Conservation (phyloP, 1,140 invertebrate species). For the Bacillus rossius region DNA sequence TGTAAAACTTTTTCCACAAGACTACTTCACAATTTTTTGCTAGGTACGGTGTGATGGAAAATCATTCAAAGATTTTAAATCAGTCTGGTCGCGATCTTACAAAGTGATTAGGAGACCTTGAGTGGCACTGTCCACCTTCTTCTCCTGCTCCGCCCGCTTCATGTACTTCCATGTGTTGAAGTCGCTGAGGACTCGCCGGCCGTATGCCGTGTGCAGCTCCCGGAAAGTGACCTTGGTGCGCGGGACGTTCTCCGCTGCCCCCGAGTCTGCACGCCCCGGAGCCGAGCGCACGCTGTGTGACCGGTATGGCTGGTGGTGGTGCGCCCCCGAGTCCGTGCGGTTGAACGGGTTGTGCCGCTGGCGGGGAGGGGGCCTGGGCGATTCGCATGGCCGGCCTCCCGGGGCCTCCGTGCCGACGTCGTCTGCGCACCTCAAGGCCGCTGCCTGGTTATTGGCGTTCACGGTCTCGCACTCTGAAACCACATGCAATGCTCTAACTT, state of each 20-base stretch:
- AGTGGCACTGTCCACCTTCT: background rate
- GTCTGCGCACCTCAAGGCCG: background rate
- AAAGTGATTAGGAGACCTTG: constrained; percentile 10
- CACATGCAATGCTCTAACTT: background rate
- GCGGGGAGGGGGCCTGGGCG: constrained; percentile 57
- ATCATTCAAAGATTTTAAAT: too few species aligned
- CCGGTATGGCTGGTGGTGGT: constrained; percentile 40
- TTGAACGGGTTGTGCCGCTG: constrained; percentile 67
- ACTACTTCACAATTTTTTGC: too few species aligned
- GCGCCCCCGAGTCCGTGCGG: constrained; percentile 29
- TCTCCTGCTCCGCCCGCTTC: constrained; percentile 27
- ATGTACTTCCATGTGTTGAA: constrained; percentile 58
- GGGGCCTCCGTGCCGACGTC: background rate
- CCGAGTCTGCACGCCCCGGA: constrained; percentile 44
- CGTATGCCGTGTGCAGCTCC: constrained; percentile 62
- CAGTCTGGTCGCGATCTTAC: background rate
- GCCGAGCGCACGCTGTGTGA: constrained; percentile 51
- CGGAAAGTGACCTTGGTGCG: constrained; percentile 58
- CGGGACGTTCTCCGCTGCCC: constrained; percentile 5
- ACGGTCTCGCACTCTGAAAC: constrained; percentile 3
- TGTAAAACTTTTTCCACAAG: too few species aligned
- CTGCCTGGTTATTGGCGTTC: background rate
- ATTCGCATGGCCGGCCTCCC: constrained; percentile 24
- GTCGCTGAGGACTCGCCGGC: constrained; percentile 59
- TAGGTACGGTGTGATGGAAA: too few species aligned